Base-by-base conservation (phyloP, 1,140 invertebrate species). In the Bactericera cockerelli region DNA sequence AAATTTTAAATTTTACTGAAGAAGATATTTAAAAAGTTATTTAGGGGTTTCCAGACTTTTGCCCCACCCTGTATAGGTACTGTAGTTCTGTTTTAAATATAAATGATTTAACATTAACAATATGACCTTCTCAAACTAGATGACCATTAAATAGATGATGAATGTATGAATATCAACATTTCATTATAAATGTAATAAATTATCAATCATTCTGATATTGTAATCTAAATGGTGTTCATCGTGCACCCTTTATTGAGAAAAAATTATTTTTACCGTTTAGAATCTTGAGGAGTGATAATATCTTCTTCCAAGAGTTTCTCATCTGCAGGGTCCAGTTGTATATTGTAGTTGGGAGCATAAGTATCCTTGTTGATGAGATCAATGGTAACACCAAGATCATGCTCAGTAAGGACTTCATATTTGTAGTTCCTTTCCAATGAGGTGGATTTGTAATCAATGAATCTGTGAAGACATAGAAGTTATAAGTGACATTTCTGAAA, bases 361-460 rank as follows among this genome's bases (percentile, higher is more conserved):
- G 87, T 86, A 65, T 94, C 89, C 26, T 89, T 85, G 68, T 97
- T 93, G 63, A 98, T 97, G 22, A 99, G 75, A 73, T 98, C 93
- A 65, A 98, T 96, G 53, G 84, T 86, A 0, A 99, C 92, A 28
- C 94, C 95, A 55, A 98, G 76, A 75, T 98, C 95, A 72, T 94
- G 90, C 72, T 98, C 95, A 6, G 93, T 96, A 21, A 97, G 71
- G 1, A 98, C 83, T 77, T 98, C 95, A 79, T 95, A 95, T 66
- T 93, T 90, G 69, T 93, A 96, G 71, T 88, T 92, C 55, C 91
- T 81, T 70, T 98, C 86, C 55, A 89, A 71, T 11, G 86, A 88
- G 14, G 93, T 97, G n/a, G 91, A 91, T 71, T 96, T 97, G 68
- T 98, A 98, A 63, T 93, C 83, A 61, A 95, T 92, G 72, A 95